A percentile compares a stretch with the other conserved stretches of the same genome.
These are phyloP conservation scores for Galaxias olidus DNA, from an alignment of 2,797 vertebrate species.

Conservation along the genomic window DNA sequence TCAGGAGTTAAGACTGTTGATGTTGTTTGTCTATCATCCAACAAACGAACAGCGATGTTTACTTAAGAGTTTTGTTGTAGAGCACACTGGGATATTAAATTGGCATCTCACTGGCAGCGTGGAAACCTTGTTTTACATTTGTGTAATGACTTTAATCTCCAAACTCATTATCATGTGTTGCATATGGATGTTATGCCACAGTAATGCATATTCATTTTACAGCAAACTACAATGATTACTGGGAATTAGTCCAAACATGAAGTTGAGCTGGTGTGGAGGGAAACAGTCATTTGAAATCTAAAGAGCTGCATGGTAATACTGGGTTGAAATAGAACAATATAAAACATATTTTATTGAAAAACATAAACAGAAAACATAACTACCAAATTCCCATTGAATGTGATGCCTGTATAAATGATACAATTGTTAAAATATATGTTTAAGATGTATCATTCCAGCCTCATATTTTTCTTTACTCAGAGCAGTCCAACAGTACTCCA, in stretches of 20 bases:
- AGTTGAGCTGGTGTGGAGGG: constrained; percentile 9
- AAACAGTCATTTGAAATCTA: background rate
- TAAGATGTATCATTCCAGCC: no score
- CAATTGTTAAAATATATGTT: no score
- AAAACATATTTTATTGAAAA: no score
- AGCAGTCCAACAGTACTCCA: no score
- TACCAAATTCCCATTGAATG: no score
- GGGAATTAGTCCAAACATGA: constrained; percentile 44
- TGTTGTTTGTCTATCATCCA: constrained; percentile 51
- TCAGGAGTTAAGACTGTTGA: no score
- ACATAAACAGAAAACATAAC: no score
- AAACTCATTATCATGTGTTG: constrained; percentile 57
- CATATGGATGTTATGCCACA: constrained; percentile 55
- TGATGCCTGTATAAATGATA: no score
- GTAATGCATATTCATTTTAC: constrained; percentile 56
- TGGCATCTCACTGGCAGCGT: constrained; percentile 64
- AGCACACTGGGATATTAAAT: constrained; percentile 66
- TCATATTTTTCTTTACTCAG: no score
- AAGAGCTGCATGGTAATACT: no score
- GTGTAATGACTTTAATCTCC: constrained; percentile 45
- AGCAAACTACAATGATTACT: constrained; percentile 49
- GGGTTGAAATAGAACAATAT: no score
- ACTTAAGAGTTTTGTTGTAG: constrained; percentile 68
- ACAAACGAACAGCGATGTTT: constrained; percentile 69
- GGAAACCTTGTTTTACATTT: constrained; percentile 56